phyloP scores from a whole-genome alignment of 2,888 invertebrate species.

The Chaetoderma sp. region DNA sequence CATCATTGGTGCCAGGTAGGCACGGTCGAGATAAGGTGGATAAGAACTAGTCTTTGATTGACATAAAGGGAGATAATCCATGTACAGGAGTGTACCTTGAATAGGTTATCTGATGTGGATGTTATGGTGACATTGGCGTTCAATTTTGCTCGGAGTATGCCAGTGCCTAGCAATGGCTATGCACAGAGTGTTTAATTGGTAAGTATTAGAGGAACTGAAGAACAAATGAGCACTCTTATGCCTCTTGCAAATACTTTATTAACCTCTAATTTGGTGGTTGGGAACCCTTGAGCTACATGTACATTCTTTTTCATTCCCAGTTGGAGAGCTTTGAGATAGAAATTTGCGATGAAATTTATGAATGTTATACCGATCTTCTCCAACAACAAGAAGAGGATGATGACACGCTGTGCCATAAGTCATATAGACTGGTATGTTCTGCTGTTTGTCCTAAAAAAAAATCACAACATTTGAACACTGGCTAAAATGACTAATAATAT shows the following conservation, averaged over 20 bases:
- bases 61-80: too few relatives aligned
- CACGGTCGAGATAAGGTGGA: too few relatives aligned
- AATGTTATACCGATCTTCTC: slow-evolving; percentile 54
- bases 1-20: too few relatives aligned
- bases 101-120: too few relatives aligned
- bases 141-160: too few relatives aligned
- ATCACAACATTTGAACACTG: neutral
- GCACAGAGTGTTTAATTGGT: too few relatives aligned
- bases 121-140: too few relatives aligned
- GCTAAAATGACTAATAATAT: neutral
- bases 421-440: slow-evolving; percentile 51
- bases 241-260: neutral
- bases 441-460: neutral
- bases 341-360: slow-evolving; percentile 62
- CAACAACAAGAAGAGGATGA: slow-evolving; percentile 51
- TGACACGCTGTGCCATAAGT: slow-evolving; percentile 58
- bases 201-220: too few relatives aligned
- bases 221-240: too few relatives aligned
- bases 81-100: too few relatives aligned
- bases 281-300: neutral
- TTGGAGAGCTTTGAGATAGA: slow-evolving; percentile 57
- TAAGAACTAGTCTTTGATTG: too few relatives aligned
- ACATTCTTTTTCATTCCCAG: slow-evolving; percentile 36
- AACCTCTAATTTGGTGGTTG: neutral
- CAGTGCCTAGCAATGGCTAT: too few relatives aligned